These are phyloP conservation scores for Piliocolobus tephrosceles DNA, from an alignment of 2,113 vertebrate genomes.

Conservation along the genomic window DNA sequence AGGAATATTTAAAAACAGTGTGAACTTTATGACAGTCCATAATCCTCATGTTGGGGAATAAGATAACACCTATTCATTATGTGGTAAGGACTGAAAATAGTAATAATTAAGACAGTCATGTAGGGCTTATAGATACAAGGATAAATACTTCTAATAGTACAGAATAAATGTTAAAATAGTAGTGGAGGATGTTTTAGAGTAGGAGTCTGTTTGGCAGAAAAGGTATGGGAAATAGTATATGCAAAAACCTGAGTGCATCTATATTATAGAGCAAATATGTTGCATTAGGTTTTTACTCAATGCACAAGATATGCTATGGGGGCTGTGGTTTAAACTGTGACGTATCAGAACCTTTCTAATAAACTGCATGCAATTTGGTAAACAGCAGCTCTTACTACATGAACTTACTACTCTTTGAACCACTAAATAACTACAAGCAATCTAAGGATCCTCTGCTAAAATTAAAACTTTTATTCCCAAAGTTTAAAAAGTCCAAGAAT, in stretches of 20 bases:
- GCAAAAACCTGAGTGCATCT: neutral
- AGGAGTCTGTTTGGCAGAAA: neutral
- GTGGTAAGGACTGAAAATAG: neutral
- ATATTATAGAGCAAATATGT: neutral
- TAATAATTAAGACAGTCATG: neutral
- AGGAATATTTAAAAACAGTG: neutral
- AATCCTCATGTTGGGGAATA: neutral
- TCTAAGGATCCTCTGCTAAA: neutral
- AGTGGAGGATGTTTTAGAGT: neutral
- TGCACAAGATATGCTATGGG: neutral
- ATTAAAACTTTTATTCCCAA: neutral
- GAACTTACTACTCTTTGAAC: neutral
- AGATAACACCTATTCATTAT: neutral
- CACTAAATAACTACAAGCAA: neutral
- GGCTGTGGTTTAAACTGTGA: neutral
- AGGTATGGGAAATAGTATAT: neutral
- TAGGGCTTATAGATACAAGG: neutral
- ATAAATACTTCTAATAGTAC: neutral
- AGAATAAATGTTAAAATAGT: neutral
- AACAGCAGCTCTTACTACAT: constrained; percentile 31
- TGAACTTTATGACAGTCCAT: neutral
- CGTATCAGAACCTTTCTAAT: neutral
- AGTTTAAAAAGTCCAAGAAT: neutral
- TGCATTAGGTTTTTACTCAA: neutral
- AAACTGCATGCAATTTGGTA: neutral